These are phyloP conservation scores for Nycticebus coucang DNA, from an alignment of 2,113 vertebrate genomes.

Conservation along the genomic window DNA sequence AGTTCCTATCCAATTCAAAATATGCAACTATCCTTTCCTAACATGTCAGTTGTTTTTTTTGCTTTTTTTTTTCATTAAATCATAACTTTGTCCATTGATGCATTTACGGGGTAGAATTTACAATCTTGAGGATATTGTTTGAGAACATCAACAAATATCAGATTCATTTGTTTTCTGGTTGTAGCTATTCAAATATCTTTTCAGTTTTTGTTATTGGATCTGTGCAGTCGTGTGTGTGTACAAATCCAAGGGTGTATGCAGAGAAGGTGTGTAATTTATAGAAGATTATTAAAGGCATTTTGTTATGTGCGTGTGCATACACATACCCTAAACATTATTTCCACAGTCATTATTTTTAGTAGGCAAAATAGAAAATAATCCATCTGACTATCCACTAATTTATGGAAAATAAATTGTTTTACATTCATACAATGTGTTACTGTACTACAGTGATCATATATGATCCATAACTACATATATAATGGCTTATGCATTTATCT, in stretches of 20 bases:
- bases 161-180: neutral
- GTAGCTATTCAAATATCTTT: neutral
- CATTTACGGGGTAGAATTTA: neutral
- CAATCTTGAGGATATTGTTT: neutral
- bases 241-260: neutral
- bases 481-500: neutral
- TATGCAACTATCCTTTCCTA: too few species aligned
- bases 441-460: neutral
- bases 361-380: neutral
- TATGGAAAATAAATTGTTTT: neutral
- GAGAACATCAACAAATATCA: neutral
- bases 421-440: neutral
- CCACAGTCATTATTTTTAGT: neutral
- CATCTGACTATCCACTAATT: neutral
- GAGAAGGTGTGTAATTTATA: neutral
- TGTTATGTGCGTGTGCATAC: neutral
- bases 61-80: too few species aligned
- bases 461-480: neutral
- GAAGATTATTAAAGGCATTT: neutral
- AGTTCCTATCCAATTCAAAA: too few species aligned
- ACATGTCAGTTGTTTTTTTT: too few species aligned
- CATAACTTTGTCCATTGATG: too few species aligned
- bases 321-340: neutral
- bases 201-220: neutral
- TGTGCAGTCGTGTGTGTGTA: neutral